Base-by-base conservation (phyloP, 2,797 vertebrate genomes). In the Pristis pectinata region DNA sequence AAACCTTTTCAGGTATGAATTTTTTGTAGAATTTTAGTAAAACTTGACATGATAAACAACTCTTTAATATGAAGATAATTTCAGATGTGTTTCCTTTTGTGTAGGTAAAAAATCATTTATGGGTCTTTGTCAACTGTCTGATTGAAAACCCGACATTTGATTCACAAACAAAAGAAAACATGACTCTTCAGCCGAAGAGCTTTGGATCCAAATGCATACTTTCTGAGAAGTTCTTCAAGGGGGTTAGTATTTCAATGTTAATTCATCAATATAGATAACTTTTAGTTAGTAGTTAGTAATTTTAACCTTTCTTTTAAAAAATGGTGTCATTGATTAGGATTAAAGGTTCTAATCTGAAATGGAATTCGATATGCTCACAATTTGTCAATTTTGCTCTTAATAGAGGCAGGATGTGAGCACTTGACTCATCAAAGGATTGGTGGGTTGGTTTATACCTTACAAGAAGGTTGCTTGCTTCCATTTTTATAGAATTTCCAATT, bases 201-300 rank as follows among this genome's bases (percentile, higher is more conserved):
- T 98, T 98, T 96, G 98, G 98, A 80, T 98, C 98, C 77, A 98
- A 98, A 96, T 98, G 98, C 94, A 96, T 96, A 83, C 97, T 99
- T 24, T 99, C 99, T 67, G 99, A 99, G 95, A 99, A 99, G 95
- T 99, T 99, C 96, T 96, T 99, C 96, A 97, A 98, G 97, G 98
- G 98, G 95, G 99, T 99, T 97, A 97, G 98, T 97, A 97, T 94
- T 80, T 0, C 64, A 53, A 17, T 94, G 44, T 72, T 94, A 64
- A 27, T 41, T 17, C 67, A 49, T 94, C 11, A 67, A 85, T 53
- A 44, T 94, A 3, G 82, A 13, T 53, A 82, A 30, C n/a, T 56
- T 59, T 56, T 13, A 70, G 1, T 77, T 10, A 72, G 8, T 74
- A 94, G 15, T 56, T 74, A 74, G 27, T 19, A 4, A 61, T 61